phyloP scores from a whole-genome alignment of 2,113 vertebrate species.

The Drymodes brunneopygia region DNA sequence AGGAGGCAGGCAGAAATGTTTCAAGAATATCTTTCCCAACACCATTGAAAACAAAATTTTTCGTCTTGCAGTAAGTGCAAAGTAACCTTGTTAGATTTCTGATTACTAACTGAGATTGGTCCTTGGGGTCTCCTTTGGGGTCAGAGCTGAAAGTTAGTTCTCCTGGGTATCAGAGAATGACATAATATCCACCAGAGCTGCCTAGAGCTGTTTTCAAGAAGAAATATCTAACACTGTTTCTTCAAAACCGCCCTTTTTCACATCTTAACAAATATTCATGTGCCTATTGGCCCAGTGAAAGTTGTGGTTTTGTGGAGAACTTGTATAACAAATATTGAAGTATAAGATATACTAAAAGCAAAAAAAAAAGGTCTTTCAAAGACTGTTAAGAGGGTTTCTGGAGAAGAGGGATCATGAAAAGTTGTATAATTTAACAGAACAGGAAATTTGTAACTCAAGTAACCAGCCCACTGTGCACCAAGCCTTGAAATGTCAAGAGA shows the following conservation, averaged over 20 bases:
- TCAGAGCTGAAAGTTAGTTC: not conserved
- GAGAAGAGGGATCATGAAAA: not conserved
- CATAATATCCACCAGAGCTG: not conserved
- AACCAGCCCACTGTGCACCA: not conserved
- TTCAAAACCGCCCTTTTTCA: not conserved
- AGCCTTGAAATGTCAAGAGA: slow-evolving; percentile 6
- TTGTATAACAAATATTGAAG: not conserved
- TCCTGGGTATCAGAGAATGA: not conserved
- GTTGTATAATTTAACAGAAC: not conserved
- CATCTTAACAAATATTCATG: not conserved
- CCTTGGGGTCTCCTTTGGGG: not conserved
- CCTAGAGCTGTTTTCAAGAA: not conserved
- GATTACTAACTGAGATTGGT: not conserved
- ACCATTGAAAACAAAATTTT: not conserved
- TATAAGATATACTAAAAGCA: not conserved
- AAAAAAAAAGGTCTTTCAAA: not conserved
- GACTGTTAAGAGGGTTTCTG: not conserved
- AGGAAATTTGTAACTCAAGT: not conserved
- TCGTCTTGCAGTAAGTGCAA: not conserved
- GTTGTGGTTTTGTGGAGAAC: not conserved
- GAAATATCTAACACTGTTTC: not conserved
- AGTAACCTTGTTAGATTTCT: not conserved
- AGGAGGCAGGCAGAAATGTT: not conserved
- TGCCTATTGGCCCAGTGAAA: not conserved
- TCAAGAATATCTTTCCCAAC: not conserved